A percentile compares a stretch with the other conserved stretches of the same genome.
These are phyloP conservation scores for Xestia xanthographa DNA, from an alignment of 2,888 invertebrate genomes.

Conservation along the genomic window DNA sequence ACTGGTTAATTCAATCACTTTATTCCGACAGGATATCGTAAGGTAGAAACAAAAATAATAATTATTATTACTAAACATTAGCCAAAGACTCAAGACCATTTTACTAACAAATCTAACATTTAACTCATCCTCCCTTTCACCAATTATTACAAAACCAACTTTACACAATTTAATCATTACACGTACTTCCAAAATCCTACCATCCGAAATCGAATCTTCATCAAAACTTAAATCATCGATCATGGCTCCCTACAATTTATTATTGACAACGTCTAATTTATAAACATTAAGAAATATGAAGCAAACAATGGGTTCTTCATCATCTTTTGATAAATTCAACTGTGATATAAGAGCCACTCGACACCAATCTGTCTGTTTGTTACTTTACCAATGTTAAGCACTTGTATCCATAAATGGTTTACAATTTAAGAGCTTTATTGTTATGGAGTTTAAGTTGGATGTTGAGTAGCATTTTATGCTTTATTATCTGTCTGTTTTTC, in stretches of 20 bases:
- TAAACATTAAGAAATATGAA: conserved; percentile 52
- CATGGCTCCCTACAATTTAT: conserved; percentile 33
- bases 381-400: conserved; percentile 35
- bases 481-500: not conserved
- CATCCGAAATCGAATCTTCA: conserved; percentile 28
- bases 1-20: not conserved
- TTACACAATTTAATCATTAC: conserved; percentile 42
- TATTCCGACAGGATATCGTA: not conserved
- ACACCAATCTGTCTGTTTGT: conserved; percentile 58
- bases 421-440: conserved; percentile 44
- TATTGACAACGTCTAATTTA: conserved; percentile 50
- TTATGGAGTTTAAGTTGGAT: conserved; percentile 12
- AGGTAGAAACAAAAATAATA: not conserved
- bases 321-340: conserved; percentile 34
- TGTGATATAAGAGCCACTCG: conserved; percentile 56
- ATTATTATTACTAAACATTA: conserved; percentile 15
- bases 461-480: conserved; percentile 2
- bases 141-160: conserved; percentile 52
- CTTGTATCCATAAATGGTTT: conserved; percentile 39
- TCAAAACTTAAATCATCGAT: conserved; percentile 35
- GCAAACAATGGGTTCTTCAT: conserved; percentile 58
- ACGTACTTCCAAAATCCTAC: conserved; percentile 38
- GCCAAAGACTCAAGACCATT: conserved; percentile 19
- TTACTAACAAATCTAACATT: conserved; percentile 37
- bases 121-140: conserved; percentile 42